Percentiles rank a stretch among this genome's conserved stretches.
phyloP scores from a whole-genome alignment of 2,113 vertebrate species.

The Perognathus longimembris region DNA sequence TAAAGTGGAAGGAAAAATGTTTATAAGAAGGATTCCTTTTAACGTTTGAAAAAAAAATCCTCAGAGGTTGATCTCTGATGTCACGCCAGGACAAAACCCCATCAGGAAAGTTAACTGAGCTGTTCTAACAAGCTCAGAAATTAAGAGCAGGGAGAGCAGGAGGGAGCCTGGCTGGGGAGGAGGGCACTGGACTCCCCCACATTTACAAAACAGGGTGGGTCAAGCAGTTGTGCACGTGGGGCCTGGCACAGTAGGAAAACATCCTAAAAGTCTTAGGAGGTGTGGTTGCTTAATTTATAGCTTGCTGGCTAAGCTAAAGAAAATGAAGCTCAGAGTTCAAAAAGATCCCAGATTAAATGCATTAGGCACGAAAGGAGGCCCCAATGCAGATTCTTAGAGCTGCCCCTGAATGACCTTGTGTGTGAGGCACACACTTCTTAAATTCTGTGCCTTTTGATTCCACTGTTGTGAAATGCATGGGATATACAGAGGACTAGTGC shows the following conservation, averaged over 20 bases:
- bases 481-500: background rate
- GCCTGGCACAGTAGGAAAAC: background rate
- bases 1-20: background rate
- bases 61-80: too few relatives aligned
- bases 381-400: background rate
- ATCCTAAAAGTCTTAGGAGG: background rate
- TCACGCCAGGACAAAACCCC: background rate
- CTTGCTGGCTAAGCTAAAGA: constrained; percentile 40
- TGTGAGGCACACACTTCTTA: background rate
- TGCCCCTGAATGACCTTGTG: background rate
- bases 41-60: background rate
- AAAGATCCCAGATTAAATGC: constrained; percentile 46
- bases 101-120: background rate
- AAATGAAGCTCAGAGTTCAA: constrained; percentile 9
- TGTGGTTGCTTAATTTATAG: constrained; percentile 58
- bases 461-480: background rate
- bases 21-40: background rate
- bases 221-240: background rate
- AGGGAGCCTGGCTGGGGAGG: background rate
- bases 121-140: background rate
- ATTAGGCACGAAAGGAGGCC: background rate
- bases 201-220: constrained; percentile 29
- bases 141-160: background rate
- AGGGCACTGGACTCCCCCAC: background rate
- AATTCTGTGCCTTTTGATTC: background rate